phyloP scores from a whole-genome alignment of 2,888 invertebrate species.

The Tetanocera ferruginea region DNA sequence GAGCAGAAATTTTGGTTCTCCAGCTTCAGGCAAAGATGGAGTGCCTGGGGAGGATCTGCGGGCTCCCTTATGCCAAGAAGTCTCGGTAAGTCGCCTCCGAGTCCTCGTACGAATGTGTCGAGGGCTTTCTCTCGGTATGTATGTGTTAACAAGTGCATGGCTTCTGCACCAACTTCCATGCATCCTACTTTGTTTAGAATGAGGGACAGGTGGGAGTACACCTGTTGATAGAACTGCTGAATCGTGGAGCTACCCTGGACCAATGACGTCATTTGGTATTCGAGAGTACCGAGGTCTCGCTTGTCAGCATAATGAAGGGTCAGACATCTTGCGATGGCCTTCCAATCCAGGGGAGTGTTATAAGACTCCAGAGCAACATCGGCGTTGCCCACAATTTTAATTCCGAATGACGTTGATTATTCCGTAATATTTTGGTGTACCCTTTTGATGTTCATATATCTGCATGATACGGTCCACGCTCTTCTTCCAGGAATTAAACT shows the following conservation, averaged over 20 bases:
- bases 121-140: constrained; percentile 8
- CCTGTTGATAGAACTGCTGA: constrained; percentile 31
- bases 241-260: constrained; percentile 19
- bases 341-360: constrained; percentile 41
- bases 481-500: constrained; percentile 40
- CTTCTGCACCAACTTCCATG: not conserved
- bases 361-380: constrained; percentile 31
- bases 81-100: not conserved
- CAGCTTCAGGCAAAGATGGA: constrained; percentile 11
- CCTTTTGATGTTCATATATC: constrained; percentile 28
- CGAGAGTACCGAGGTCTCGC: constrained; percentile 45
- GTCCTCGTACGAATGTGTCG: constrained; percentile 22
- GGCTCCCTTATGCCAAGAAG: constrained; percentile 15
- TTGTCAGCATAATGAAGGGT: constrained; percentile 45
- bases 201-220: constrained; percentile 32
- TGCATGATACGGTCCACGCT: constrained; percentile 29
- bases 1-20: constrained; percentile 6
- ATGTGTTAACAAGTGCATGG: not conserved
- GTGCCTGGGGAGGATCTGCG: constrained; percentile 13
- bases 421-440: constrained; percentile 35
- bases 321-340: constrained; percentile 36
- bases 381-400: constrained; percentile 33
- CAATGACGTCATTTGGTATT: constrained; percentile 41
- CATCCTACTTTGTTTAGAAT: constrained; percentile 36
- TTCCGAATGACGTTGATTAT: constrained; percentile 34